phyloP scores from a whole-genome alignment of 2,888 invertebrate genomes.

The Rhamnusium bicolor region DNA sequence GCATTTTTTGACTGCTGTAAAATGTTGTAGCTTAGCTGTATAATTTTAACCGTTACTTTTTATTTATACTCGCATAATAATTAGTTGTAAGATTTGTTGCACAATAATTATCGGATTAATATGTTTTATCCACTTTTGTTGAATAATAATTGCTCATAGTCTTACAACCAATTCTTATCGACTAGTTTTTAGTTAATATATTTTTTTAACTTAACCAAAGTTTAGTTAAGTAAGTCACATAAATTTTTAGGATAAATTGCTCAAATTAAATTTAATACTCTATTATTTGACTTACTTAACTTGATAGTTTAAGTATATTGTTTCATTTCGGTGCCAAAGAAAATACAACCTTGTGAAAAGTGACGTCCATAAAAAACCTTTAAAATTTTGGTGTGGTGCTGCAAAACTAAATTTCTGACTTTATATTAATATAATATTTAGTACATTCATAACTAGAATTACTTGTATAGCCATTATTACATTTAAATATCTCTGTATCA shows the following conservation, averaged over 20 bases:
- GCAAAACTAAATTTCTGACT: constrained; percentile 60
- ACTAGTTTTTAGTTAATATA: background rate
- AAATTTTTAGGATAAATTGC: constrained; percentile 19
- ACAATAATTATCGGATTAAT: constrained; percentile 12
- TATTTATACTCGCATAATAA: constrained; percentile 19
- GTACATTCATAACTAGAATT: constrained; percentile 53
- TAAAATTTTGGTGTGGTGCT: constrained; percentile 68
- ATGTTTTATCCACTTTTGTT: constrained; percentile 15
- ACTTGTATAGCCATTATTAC: constrained; percentile 65
- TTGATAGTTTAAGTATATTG: constrained; percentile 46
- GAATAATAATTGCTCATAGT: constrained; percentile 16
- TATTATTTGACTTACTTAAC: constrained; percentile 38
- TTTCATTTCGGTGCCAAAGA: constrained; percentile 62
- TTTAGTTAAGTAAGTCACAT: background rate
- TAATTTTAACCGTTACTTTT: background rate
- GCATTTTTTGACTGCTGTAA: constrained; percentile 2
- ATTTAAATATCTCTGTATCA: constrained; percentile 64
- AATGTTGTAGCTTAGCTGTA: constrained; percentile 13
- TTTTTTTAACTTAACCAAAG: background rate
- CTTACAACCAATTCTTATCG: constrained; percentile 24
- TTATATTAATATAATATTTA: constrained; percentile 53
- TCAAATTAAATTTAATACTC: constrained; percentile 39
- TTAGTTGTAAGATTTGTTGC: constrained; percentile 34
- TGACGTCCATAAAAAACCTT: constrained; percentile 64
- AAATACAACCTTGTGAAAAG: constrained; percentile 55